Base-by-base conservation (phyloP, 2,113 vertebrate genomes). In the Sciurus niger region DNA sequence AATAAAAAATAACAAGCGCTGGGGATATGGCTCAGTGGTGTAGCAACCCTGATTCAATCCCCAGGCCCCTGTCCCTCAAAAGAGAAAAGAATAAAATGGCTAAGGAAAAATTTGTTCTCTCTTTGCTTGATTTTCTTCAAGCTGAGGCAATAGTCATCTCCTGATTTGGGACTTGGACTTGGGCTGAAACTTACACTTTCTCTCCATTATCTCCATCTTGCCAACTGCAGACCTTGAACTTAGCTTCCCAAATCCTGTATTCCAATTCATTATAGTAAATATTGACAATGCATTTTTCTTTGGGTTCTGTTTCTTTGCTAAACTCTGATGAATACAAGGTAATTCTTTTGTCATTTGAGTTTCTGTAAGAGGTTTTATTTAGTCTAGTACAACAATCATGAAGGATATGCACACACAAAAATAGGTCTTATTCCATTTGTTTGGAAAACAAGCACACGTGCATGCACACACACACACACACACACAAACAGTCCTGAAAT, bases 341-440 rank as follows among this genome's bases (percentile, higher is more conserved):
- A 85, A 70, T 88, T 30, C 20, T 65, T 80, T 63, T n/a, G 12
- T 90, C 51, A 87, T 51, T 84, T 79, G 14, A 8, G 37, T 65
- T 83, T 96, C 55, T 87, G 20, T 63, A 43, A 40, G 84, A 94
- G 11, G 18, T 60, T 89, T 93, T 87, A 89, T 67, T 86, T 90
- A 91, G 34, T 22, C 70, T 3, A 53, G 24, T 53, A 72, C 10
- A 91, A 16, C 40, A 93, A 34, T 34, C 60, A 77, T 0, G 37
- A 94, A 80, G 4, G 20, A 82, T 8, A 63, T 48, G 8, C 10
- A 80, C 3, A 46, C 10, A 37, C 16, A 80, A 89, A 40, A 43
- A 65, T 40, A 32, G 10, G 10, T 51, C 30, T 87, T 46, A 32
- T 85, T 43, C 2, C 9, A 87, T 86, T 30, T 82, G 3, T 58